phyloP scores from a whole-genome alignment of 2,797 vertebrate species.

The Silurus aristotelis region DNA sequence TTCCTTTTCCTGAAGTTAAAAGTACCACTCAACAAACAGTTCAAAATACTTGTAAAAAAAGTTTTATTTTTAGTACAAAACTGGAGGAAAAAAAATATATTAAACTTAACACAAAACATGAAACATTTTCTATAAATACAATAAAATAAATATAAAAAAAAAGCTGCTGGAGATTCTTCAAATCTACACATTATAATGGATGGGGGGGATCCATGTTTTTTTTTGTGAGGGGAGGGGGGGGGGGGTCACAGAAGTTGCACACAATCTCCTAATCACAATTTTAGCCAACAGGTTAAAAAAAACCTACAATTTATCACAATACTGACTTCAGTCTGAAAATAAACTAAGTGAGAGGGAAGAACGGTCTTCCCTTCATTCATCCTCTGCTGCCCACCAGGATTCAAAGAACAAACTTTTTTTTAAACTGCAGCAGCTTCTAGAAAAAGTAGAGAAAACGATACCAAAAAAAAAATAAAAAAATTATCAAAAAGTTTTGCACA shows the following conservation, averaged over 20 bases:
- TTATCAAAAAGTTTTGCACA: not conserved
- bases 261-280: slow-evolving; percentile 30
- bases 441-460: not conserved
- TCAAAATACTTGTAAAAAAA: slow-evolving; percentile 48
- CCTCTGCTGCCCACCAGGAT: slow-evolving; percentile 26
- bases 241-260: not conserved
- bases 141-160: slow-evolving; percentile 78
- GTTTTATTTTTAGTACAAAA: slow-evolving; percentile 79
- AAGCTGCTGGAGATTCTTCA: slow-evolving; percentile 74
- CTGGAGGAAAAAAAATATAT: slow-evolving; percentile 73
- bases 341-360: slow-evolving; percentile 34
- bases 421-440: slow-evolving; percentile 34
- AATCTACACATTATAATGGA: slow-evolving; percentile 63
- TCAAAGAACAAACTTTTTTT: slow-evolving; percentile 2
- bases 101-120: slow-evolving; percentile 81
- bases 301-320: slow-evolving; percentile 23
- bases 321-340: slow-evolving; percentile 31
- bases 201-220: no score
- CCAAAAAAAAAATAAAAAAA: not conserved
- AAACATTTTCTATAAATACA: slow-evolving; percentile 82
- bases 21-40: not conserved
- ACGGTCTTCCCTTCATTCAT: not conserved
- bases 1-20: not conserved
- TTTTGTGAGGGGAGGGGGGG: no score
- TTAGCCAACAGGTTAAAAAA: slow-evolving; percentile 5